Conservation (phyloP, 37 sponge, comb jelly and placozoan species). For the Cliona cf. orientalis region DNA sequence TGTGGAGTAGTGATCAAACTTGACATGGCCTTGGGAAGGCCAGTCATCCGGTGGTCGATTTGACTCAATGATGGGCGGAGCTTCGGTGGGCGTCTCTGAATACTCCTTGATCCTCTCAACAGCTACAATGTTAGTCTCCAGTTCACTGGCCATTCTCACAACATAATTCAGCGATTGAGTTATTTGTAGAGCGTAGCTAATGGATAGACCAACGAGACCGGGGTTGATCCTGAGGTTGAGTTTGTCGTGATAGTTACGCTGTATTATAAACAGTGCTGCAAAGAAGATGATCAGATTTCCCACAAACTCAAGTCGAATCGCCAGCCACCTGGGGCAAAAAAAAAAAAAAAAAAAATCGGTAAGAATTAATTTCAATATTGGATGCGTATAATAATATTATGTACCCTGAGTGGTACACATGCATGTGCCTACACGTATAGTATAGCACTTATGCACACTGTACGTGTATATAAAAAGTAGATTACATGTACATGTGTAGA, state of each 20-base stretch:
- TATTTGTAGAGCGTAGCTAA: slow-evolving; percentile 90
- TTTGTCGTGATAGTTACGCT: slow-evolving; percentile 42
- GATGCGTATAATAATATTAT: too few relatives aligned
- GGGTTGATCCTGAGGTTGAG: slow-evolving; percentile 44
- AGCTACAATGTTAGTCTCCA: slow-evolving; percentile 95
- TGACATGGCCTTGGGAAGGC: slow-evolving; percentile 84
- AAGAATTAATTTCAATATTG: too few relatives aligned
- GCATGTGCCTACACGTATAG: too few relatives aligned
- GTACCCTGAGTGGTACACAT: too few relatives aligned
- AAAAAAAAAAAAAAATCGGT: not conserved
- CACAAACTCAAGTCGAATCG: slow-evolving; percentile 92
- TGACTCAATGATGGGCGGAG: slow-evolving; percentile 60
- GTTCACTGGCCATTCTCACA: slow-evolving; percentile 92
- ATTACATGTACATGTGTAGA: too few relatives aligned
- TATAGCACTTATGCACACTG: too few relatives aligned
- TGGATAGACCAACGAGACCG: slow-evolving; percentile 89
- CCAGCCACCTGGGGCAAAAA: slow-evolving; percentile 85
- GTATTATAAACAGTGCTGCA: slow-evolving; percentile 92
- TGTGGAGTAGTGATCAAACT: slow-evolving; percentile 83
- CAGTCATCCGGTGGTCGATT: slow-evolving; percentile 80
- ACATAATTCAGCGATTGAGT: slow-evolving; percentile 87
- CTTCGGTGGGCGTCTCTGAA: slow-evolving; percentile 83
- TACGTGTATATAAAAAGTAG: too few relatives aligned
- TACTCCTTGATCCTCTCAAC: slow-evolving; percentile 97
- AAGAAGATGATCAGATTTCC: slow-evolving; percentile 91